These are phyloP conservation scores for Mola mola DNA, from an alignment of 2,113 vertebrate genomes.

Conservation along the genomic window DNA sequence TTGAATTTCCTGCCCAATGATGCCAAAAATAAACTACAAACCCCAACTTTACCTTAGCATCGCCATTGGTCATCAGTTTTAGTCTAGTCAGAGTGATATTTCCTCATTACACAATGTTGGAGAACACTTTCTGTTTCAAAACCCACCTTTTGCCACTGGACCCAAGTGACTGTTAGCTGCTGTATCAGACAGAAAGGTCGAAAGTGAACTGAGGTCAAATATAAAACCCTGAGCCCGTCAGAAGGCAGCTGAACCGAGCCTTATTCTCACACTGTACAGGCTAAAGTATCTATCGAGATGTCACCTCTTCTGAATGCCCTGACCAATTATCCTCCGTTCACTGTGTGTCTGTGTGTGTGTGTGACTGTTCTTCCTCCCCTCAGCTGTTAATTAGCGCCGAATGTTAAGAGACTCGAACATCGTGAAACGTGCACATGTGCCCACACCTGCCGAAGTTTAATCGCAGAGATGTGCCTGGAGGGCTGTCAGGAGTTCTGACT, in stretches of 20 bases:
- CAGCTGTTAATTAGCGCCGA: constrained; percentile 39
- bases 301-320: constrained; percentile 9
- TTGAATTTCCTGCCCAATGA: too few relatives aligned
- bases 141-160: too few relatives aligned
- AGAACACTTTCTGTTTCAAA: too few relatives aligned
- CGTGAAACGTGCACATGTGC: neutral
- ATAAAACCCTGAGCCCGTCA: neutral
- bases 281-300: constrained; percentile 17
- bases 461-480: constrained; percentile 17
- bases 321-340: constrained; percentile 33
- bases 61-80: too few relatives aligned
- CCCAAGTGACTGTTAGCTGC: too few relatives aligned
- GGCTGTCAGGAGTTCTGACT: constrained; percentile 9
- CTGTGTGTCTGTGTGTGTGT: neutral
- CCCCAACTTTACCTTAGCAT: too few relatives aligned
- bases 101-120: too few relatives aligned
- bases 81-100: too few relatives aligned
- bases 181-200: neutral
- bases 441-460: constrained; percentile 12
- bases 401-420: constrained; percentile 21
- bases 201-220: neutral
- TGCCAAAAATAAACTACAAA: too few relatives aligned
- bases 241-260: neutral
- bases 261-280: constrained; percentile 3
- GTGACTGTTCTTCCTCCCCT: constrained; percentile 3